Conservation (phyloP, 1,140 invertebrate genomes). For the Aphelinus certus region DNA sequence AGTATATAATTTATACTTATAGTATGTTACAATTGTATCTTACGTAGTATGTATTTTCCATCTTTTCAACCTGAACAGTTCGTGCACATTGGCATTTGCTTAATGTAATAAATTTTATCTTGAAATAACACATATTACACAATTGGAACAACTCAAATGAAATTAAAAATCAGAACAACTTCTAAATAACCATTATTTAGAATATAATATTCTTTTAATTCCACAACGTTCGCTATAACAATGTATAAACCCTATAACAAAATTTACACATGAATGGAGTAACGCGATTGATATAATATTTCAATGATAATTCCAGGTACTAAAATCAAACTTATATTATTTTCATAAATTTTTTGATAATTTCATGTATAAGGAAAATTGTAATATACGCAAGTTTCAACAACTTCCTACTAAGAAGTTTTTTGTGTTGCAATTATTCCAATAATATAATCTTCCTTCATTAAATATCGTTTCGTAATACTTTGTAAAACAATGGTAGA, state of each 20-base stretch:
- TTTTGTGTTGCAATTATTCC: background rate
- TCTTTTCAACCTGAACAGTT: slow-evolving; percentile 15
- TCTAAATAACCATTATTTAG: no score
- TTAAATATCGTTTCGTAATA: slow-evolving; percentile 9
- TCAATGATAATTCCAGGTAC: no score
- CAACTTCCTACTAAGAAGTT: background rate
- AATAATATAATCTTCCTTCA: background rate
- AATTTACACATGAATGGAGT: no score
- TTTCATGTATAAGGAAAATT: no score
- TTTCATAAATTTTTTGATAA: no score
- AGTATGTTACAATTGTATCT: slow-evolving; percentile 1
- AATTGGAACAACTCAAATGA: no score
- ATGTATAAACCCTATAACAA: no score
- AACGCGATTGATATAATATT: no score
- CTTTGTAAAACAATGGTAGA: slow-evolving; percentile 27
- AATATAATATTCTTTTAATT: no score
- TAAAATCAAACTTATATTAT: no score
- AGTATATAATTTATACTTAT: background rate
- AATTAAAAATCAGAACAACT: no score
- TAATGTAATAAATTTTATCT: slow-evolving; percentile 28
- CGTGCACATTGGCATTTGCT: slow-evolving; percentile 27
- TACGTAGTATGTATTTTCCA: background rate
- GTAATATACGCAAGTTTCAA: background rate
- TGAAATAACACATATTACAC: slow-evolving; percentile 11
- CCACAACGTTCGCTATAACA: no score